Conservation (phyloP, 2,888 invertebrate species). For the Sympetrum striolatum region DNA sequence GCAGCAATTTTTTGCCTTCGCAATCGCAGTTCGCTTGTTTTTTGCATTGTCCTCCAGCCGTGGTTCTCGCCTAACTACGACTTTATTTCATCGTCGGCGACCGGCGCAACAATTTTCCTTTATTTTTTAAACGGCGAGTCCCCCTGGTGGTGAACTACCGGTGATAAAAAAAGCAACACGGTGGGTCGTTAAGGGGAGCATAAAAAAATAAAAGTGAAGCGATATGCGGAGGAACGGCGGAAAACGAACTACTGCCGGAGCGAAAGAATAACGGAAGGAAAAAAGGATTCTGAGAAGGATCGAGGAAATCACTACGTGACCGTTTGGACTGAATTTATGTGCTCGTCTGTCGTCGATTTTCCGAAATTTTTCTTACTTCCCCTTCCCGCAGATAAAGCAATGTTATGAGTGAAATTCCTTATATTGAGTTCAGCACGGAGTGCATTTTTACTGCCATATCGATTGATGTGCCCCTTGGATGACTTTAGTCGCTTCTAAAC, state of each 20-base stretch:
- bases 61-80: conserved; percentile 1
- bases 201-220: conserved; percentile 15
- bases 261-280: conserved; percentile 7
- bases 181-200: conserved; percentile 28
- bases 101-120: conserved; percentile 29
- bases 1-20: background rate
- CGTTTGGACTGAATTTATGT: conserved; percentile 10
- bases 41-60: background rate
- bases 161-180: conserved; percentile 40
- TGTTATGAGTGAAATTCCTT: background rate
- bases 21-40: conserved; percentile 2
- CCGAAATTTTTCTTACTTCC: background rate
- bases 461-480: too few species aligned
- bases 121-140: conserved; percentile 19
- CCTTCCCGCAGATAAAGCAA: background rate
- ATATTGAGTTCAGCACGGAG: background rate
- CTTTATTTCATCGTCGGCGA: conserved; percentile 32
- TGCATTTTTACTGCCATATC: too few species aligned
- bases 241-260: conserved; percentile 3
- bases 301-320: conserved; percentile 10
- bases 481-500: too few species aligned
- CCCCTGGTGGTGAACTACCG: conserved; percentile 34
- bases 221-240: conserved; percentile 32
- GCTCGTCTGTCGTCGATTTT: background rate
- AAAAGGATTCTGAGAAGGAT: conserved; percentile 21